Evolutionary conservation across 1,140 invertebrate genomes (phyloP), one percentile per base, ranked within the genome.

Genomic region (Drosophila kanapiae): DNA sequence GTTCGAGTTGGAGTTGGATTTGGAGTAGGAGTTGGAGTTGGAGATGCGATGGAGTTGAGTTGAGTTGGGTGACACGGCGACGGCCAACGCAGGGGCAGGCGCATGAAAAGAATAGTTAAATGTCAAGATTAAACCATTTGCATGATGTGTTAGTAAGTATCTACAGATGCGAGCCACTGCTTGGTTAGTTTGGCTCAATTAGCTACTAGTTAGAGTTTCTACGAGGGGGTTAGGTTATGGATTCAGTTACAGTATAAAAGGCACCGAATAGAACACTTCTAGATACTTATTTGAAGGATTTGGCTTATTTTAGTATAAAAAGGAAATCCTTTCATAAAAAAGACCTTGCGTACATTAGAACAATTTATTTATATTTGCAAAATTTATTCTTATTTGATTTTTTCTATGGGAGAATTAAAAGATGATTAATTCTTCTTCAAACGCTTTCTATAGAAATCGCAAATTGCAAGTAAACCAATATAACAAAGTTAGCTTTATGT

Each of bases 51-150:
- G 59, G 42, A 10, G 45, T 72, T 75, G 51, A 45, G 65, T 78
- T 76, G 59, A 35, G 45, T 69, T 65, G 38, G 65, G 33, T 62
- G 54, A 23, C 64, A 47, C 65, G 70, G 69, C 80, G 53, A 56
- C 18, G 53, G 38, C 53, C 84, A 84, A 88, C 84, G 74, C 77
- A 84, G 69, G 43, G 74, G 77, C 29, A 80, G 70, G 72, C 80
- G 86, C 67, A 87, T 87, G 77, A 42, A 87, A 87, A 67, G 60
- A 45, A 80, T 70, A 83, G 80, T 80, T 78, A 80, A 80, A 84
- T 87, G 84, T 87, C 84, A 87, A 88, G 84, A 87, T 87, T 87
- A 87, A 87, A 87, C 80, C 77, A 87, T 87, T 87, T 88, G 84
- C 69, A 70, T 53, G 69, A 42, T 78, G 68, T 83, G 84, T 87